phyloP scores from a whole-genome alignment of 2,797 vertebrate species.

The Gymnodraco acuticeps region DNA sequence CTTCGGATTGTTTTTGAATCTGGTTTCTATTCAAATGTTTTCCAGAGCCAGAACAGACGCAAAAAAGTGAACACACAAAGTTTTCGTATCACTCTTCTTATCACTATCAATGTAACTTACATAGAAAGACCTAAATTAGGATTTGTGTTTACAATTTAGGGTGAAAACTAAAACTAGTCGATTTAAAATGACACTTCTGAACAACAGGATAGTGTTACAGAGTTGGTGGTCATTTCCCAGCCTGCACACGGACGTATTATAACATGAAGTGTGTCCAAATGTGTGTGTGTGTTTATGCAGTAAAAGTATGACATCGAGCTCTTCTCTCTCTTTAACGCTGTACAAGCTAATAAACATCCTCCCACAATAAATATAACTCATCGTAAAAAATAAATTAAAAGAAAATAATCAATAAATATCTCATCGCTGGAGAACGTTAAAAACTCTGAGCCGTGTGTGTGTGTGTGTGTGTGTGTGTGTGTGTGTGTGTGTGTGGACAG shows the following conservation, averaged over 20 bases:
- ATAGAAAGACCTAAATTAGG: too few relatives aligned
- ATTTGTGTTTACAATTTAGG: neutral
- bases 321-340: conserved; percentile 42
- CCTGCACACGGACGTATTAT: neutral
- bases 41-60: neutral
- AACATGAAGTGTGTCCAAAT: conserved; percentile 4
- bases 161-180: neutral
- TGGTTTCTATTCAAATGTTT: neutral
- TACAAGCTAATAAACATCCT: conserved; percentile 59
- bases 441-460: conserved; percentile 12
- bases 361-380: conserved; percentile 76
- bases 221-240: conserved; percentile 35
- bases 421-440: conserved; percentile 32
- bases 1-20: neutral
- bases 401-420: conserved; percentile 70
- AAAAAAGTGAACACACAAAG: too few relatives aligned
- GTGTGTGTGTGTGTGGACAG: conserved; percentile 12
- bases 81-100: neutral
- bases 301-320: conserved; percentile 18
- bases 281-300: conserved; percentile 18
- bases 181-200: conserved; percentile 12
- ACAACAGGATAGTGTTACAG: neutral
- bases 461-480: conserved; percentile 10
- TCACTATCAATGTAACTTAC: neutral
- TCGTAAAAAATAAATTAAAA: conserved; percentile 74